These are phyloP conservation scores for Caenorhabditis virilis DNA, from an alignment of 2,888 invertebrate species.

Conservation along the genomic window DNA sequence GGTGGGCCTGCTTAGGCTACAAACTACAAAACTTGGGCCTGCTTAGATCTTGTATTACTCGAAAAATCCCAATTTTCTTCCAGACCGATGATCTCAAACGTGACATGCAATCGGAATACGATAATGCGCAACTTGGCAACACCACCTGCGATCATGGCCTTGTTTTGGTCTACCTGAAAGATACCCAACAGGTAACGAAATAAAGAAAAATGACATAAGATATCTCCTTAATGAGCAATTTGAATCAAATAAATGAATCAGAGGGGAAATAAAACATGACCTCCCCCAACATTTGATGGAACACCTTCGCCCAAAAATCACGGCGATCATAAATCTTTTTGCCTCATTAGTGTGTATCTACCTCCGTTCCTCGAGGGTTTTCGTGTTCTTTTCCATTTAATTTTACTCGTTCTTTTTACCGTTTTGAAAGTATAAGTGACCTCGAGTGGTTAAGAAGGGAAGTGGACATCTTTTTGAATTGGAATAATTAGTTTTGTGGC, in stretches of 20 bases:
- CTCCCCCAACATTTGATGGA: background rate
- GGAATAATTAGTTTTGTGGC: no score
- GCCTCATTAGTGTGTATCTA: no score
- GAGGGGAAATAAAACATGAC: background rate
- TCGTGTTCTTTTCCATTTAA: no score
- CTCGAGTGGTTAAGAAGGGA: no score
- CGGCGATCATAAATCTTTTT: no score
- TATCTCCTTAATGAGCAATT: background rate
- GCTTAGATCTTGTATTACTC: background rate
- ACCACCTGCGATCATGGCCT: conserved; percentile 64
- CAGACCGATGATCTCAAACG: conserved; percentile 51
- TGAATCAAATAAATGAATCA: conserved; percentile 3
- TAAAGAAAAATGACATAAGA: conserved; percentile 13
- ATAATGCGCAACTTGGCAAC: conserved; percentile 56
- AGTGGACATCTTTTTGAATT: no score
- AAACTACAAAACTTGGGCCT: no score
- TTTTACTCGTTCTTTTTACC: no score
- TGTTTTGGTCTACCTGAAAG: conserved; percentile 61
- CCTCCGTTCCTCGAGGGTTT: no score
- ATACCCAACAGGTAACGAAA: conserved; percentile 53
- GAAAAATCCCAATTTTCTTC: conserved; percentile 4
- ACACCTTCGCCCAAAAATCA: no score
- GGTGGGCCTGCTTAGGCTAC: background rate
- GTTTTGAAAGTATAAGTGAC: no score
- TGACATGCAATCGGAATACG: conserved; percentile 57